phyloP scores from a whole-genome alignment of 2,888 invertebrate species.

The Cosmia trapezina region DNA sequence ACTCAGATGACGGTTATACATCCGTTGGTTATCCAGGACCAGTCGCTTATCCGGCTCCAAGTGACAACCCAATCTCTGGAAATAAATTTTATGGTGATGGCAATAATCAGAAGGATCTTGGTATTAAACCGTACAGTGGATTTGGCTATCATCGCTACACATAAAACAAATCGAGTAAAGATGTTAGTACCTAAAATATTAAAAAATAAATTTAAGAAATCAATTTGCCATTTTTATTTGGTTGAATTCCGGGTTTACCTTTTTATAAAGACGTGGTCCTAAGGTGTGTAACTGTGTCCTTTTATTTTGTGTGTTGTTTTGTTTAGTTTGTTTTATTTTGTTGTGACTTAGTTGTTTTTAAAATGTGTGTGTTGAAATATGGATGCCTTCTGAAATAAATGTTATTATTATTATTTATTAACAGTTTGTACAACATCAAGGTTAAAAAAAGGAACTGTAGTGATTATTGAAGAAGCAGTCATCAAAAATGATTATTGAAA shows the following conservation, averaged over 20 bases:
- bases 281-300: too few species aligned
- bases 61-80: too few species aligned
- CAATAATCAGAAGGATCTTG: neutral
- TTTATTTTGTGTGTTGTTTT: too few species aligned
- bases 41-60: neutral
- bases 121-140: neutral
- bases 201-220: neutral
- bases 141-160: neutral
- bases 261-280: too few species aligned
- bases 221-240: constrained; percentile 8
- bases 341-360: too few species aligned
- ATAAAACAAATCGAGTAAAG: neutral
- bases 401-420: too few species aligned
- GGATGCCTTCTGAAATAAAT: too few species aligned
- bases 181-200: neutral
- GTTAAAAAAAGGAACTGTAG: neutral
- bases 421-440: neutral
- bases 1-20: neutral
- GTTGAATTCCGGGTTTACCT: neutral
- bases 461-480: neutral
- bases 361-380: too few species aligned
- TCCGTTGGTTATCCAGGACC: constrained; percentile 9
- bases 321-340: too few species aligned
- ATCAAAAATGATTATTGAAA: neutral
- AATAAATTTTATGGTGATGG: neutral